Evolutionary conservation across 2,797 vertebrate species (phyloP).

Genomic region (Pangasius macronema): DNA sequence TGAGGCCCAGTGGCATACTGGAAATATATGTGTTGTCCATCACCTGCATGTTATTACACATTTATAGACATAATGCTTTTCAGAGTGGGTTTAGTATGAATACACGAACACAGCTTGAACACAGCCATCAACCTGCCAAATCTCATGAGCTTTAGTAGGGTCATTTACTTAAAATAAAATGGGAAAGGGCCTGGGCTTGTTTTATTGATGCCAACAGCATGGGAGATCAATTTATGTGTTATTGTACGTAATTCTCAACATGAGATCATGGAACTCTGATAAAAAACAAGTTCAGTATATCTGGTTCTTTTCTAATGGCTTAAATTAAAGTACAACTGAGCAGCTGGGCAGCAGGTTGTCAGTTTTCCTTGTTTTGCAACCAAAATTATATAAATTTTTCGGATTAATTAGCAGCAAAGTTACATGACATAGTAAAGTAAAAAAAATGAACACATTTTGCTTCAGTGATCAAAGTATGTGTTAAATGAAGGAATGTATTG

Average conservation of each 20-base stretch:
- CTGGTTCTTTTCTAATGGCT: not conserved
- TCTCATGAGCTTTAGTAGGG: not conserved
- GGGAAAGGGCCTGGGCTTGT: not conserved
- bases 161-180: not conserved
- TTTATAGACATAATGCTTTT: not conserved
- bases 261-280: not conserved
- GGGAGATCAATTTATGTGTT: not conserved
- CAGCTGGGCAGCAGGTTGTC: not conserved
- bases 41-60: not conserved
- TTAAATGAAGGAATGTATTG: not conserved
- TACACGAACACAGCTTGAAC: not conserved
- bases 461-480: not conserved
- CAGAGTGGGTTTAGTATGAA: not conserved
- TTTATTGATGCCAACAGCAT: not conserved
- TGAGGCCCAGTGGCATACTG: not conserved
- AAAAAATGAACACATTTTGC: not conserved
- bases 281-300: not conserved
- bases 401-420: not conserved
- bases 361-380: not conserved
- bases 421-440: not conserved
- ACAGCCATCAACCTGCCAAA: not conserved
- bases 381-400: not conserved
- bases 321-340: not conserved
- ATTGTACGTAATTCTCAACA: not conserved
- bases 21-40: not conserved